A percentile compares a stretch with the other conserved stretches of the same genome.
Evolutionary conservation across 1,140 invertebrate species (phyloP).

Genomic region (Macrosteles quadrilineatus): DNA sequence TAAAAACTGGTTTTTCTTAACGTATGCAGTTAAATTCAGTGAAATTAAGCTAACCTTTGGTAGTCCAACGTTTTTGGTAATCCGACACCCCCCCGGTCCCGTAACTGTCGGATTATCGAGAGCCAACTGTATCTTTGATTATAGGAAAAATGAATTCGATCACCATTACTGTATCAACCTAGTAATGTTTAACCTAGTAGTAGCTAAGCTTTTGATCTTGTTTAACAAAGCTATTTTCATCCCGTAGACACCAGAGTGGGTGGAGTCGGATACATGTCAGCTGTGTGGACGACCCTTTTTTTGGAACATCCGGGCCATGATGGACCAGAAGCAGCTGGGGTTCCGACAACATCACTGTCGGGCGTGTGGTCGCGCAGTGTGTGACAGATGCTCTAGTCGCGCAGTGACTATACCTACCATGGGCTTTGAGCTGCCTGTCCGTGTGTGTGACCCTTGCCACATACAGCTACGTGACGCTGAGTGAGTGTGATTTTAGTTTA

Average conservation of each 20-base stretch:
- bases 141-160: no score
- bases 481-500: conserved; percentile 57
- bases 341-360: conserved; percentile 88
- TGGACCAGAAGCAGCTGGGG: conserved; percentile 92
- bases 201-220: no score
- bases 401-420: conserved; percentile 88
- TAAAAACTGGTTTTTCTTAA: no score
- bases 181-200: no score
- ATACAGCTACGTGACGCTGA: conserved; percentile 80
- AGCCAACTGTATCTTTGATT: no score
- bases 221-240: no score
- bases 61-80: no score
- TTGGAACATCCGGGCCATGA: conserved; percentile 98
- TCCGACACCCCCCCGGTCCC: no score
- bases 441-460: conserved; percentile 93
- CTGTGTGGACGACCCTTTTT: conserved; percentile 94
- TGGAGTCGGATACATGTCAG: conserved; percentile 91
- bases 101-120: no score
- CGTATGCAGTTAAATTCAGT: no score
- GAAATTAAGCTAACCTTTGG: no score
- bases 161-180: no score
- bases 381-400: conserved; percentile 87
- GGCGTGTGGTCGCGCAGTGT: conserved; percentile 90
- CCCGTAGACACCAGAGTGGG: conserved; percentile 84
- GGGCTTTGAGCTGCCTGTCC: conserved; percentile 97